Percentiles rank a stretch among this genome's conserved stretches.
Evolutionary conservation across 2,888 invertebrate species (phyloP).

Genomic region (Dicycla oo): DNA sequence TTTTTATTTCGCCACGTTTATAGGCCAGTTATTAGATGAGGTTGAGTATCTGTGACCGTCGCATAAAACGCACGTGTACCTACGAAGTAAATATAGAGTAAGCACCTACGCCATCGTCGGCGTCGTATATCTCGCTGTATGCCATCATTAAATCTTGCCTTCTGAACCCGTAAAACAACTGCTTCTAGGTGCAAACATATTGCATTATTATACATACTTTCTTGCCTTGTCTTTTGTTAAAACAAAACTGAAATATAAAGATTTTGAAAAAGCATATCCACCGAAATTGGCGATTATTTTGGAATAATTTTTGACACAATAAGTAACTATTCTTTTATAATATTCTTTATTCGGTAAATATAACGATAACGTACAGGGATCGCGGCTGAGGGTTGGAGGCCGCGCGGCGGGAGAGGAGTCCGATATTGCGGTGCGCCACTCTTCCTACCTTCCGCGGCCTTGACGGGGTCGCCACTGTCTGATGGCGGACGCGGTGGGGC

Average conservation of each 20-base stretch:
- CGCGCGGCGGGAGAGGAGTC: too few species aligned
- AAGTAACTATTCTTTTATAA: not conserved
- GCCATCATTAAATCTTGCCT: not conserved
- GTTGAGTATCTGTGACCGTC: conserved; percentile 50
- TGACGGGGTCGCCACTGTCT: too few species aligned
- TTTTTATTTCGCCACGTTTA: conserved; percentile 67
- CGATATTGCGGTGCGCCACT: too few species aligned
- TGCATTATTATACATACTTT: not conserved
- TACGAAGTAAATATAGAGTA: not conserved
- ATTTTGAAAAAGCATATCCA: not conserved
- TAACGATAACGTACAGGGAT: not conserved
- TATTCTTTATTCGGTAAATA: not conserved
- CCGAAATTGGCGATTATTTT: not conserved
- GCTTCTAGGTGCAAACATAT: not conserved
- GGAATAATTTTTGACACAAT: not conserved
- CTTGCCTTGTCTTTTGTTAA: not conserved
- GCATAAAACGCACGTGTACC: conserved; percentile 46
- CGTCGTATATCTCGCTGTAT: not conserved
- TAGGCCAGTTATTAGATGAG: conserved; percentile 67
- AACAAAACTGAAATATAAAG: not conserved
- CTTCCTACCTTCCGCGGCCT: too few species aligned
- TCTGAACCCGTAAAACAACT: not conserved
- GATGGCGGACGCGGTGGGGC: too few species aligned
- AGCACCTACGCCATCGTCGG: not conserved
- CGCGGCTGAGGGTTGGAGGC: too few species aligned